Evolutionary conservation across 2,888 invertebrate species (phyloP).

Genomic region (Drosophila limbata): DNA sequence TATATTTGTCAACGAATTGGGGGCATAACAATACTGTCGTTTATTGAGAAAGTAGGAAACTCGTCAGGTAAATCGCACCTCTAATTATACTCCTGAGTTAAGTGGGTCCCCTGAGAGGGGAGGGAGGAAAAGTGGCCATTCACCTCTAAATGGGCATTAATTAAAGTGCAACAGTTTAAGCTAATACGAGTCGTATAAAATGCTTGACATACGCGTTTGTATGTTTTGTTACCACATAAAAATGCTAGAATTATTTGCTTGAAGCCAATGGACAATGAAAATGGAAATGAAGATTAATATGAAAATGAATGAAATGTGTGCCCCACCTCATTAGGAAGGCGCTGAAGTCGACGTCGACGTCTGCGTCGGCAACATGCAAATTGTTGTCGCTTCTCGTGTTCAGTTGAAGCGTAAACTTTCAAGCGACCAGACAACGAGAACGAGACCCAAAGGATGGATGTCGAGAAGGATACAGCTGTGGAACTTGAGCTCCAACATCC

Average conservation of each 20-base stretch:
- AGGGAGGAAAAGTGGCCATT: conserved; percentile 27
- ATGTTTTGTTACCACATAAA: conserved; percentile 45
- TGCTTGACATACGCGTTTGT: conserved; percentile 21
- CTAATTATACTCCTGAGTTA: conserved; percentile 31
- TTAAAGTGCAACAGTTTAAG: conserved; percentile 70
- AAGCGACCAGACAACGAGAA: conserved; percentile 42
- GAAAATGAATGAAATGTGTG: conserved; percentile 38
- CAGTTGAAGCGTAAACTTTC: conserved; percentile 67
- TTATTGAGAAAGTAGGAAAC: conserved; percentile 10
- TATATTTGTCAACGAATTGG: conserved; percentile 4
- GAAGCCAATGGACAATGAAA: conserved; percentile 23
- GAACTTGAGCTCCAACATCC: conserved; percentile 40
- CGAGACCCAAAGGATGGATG: conserved; percentile 45
- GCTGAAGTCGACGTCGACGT: neutral
- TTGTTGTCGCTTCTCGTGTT: conserved; percentile 43
- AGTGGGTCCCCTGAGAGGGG: conserved; percentile 27
- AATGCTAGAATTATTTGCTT: conserved; percentile 68
- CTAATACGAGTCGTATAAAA: conserved; percentile 48
- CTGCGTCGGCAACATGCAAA: conserved; percentile 49
- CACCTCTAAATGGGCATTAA: conserved; percentile 45
- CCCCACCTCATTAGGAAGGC: conserved; percentile 39
- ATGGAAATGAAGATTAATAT: conserved; percentile 1
- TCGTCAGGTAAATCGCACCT: conserved; percentile 55
- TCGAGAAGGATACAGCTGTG: conserved; percentile 40
- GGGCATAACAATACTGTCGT: neutral